These are phyloP conservation scores for Drosophila nasuta DNA, from an alignment of 1,140 invertebrate genomes.

Conservation along the genomic window DNA sequence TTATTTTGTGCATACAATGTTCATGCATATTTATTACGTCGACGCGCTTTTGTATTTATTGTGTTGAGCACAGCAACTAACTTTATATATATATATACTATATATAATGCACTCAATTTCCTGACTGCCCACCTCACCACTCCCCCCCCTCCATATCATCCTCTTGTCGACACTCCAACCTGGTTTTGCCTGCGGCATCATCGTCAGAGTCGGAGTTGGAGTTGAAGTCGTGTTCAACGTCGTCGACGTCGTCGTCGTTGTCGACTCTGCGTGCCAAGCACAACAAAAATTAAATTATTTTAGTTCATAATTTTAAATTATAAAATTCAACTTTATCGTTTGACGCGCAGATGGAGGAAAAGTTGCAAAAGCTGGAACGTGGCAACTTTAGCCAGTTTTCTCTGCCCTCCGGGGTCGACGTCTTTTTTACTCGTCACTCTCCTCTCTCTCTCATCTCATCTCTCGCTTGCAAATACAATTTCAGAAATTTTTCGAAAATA, in stretches of 20 bases:
- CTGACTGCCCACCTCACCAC: constrained; percentile 45
- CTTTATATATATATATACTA: constrained; percentile 48
- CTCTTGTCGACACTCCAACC: background rate
- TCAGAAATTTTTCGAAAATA: constrained; percentile 72
- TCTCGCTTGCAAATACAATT: constrained; percentile 63
- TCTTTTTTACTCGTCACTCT: background rate
- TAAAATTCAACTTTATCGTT: constrained; percentile 63
- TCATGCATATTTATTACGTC: constrained; percentile 79
- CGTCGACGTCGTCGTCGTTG: constrained; percentile 15
- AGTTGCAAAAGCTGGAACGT: constrained; percentile 55
- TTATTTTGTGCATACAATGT: constrained; percentile 74
- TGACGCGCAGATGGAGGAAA: constrained; percentile 23
- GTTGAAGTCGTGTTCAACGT: constrained; percentile 3
- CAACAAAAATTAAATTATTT: constrained; percentile 79
- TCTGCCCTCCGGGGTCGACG: constrained; percentile 53
- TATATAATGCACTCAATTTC: constrained; percentile 74
- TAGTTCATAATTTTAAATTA: constrained; percentile 82
- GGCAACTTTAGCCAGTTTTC: constrained; percentile 49
- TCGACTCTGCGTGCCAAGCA: constrained; percentile 71
- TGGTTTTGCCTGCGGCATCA: constrained; percentile 27
- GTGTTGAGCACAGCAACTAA: constrained; percentile 59
- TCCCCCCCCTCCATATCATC: background rate
- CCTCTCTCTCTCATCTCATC: constrained; percentile 16
- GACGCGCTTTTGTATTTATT: constrained; percentile 78
- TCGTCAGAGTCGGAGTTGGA: constrained; percentile 10